Conservation (phyloP, 2,113 vertebrate species). For the Conger conger region DNA sequence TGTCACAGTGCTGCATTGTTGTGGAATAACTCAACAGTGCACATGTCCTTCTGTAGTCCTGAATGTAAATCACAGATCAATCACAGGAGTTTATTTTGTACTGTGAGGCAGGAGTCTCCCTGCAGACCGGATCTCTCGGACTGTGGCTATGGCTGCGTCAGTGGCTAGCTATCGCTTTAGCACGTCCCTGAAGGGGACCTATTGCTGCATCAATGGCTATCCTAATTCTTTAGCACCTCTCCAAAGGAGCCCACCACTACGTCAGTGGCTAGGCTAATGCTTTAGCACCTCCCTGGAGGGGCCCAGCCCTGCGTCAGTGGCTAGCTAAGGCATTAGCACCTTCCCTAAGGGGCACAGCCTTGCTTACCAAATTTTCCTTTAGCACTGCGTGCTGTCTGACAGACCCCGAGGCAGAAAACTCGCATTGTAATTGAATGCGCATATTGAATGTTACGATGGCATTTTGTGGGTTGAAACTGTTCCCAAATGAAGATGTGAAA, state of each 20-base stretch:
- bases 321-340: background rate
- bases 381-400: background rate
- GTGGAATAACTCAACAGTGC: background rate
- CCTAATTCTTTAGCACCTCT: no score
- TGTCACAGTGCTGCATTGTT: background rate
- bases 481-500: constrained; percentile 32
- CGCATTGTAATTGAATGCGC: background rate
- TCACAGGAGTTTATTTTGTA: no score
- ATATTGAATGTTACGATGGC: no score
- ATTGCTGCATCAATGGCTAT: no score
- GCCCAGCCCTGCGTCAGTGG: no score
- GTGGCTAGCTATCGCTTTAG: no score
- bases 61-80: no score
- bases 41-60: no score
- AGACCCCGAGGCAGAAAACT: background rate
- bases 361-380: background rate
- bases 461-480: background rate
- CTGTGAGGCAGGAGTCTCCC: no score
- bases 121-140: background rate
- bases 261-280: background rate
- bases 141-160: background rate
- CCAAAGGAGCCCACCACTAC: no score
- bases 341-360: background rate
- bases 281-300: background rate
- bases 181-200: no score